These are phyloP conservation scores for Dryas iulia DNA, from an alignment of 1,140 invertebrate species.

Conservation along the genomic window DNA sequence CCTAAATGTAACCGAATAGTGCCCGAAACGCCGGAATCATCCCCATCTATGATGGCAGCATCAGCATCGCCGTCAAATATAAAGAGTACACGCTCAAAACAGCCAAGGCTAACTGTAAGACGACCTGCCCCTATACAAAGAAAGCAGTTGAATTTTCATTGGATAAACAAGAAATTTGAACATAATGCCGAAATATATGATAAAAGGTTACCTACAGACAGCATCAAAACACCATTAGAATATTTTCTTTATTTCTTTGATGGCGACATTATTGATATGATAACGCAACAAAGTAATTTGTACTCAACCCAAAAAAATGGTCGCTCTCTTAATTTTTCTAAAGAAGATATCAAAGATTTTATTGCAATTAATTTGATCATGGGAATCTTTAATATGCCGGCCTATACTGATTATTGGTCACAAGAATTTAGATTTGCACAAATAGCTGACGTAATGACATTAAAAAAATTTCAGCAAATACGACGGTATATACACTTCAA, in stretches of 20 bases:
- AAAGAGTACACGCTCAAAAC: slow-evolving; percentile 31
- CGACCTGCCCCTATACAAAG: slow-evolving; percentile 22
- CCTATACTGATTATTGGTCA: slow-evolving; percentile 30
- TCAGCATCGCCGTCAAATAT: no score
- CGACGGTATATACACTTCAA: slow-evolving; percentile 23
- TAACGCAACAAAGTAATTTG: slow-evolving; percentile 30
- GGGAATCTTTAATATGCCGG: slow-evolving; percentile 29
- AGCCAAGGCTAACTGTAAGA: slow-evolving; percentile 28
- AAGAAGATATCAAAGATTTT: slow-evolving; percentile 18
- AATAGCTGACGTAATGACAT: slow-evolving; percentile 30
- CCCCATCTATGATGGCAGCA: no score
- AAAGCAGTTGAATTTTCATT: no score
- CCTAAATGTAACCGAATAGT: slow-evolving; percentile 36
- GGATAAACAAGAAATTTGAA: slow-evolving; percentile 28
- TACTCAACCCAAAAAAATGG: slow-evolving; percentile 25
- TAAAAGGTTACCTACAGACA: slow-evolving; percentile 31
- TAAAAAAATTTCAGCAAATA: slow-evolving; percentile 30
- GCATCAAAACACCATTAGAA: slow-evolving; percentile 35
- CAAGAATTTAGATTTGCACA: slow-evolving; percentile 27
- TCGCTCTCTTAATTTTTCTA: slow-evolving; percentile 17
- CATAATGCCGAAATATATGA: slow-evolving; percentile 34
- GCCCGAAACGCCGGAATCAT: slow-evolving; percentile 31
- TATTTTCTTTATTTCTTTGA: slow-evolving; percentile 30
- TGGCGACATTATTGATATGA: slow-evolving; percentile 28
- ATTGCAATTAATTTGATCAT: slow-evolving; percentile 4